These are phyloP conservation scores for Rattus rattus DNA, from an alignment of 2,113 vertebrate genomes.

Conservation along the genomic window DNA sequence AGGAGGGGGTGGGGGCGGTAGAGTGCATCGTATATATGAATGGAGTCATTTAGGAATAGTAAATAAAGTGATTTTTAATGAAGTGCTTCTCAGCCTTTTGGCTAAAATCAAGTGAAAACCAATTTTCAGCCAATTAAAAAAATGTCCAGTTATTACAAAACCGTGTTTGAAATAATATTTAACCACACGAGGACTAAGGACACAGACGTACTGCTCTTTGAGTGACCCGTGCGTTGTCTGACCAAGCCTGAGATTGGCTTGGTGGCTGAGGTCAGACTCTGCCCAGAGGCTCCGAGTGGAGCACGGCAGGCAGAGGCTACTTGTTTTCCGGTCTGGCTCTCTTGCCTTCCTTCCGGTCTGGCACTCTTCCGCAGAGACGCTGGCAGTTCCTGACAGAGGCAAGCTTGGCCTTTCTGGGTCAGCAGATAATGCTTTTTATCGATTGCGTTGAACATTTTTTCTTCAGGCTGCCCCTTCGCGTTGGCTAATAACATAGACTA, in stretches of 20 bases:
- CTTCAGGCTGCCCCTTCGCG: not conserved
- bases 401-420: not conserved
- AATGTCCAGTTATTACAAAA: not conserved
- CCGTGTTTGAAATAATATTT: constrained; percentile 29
- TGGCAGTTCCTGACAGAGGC: not conserved
- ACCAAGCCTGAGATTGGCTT: not conserved
- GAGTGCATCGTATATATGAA: no score
- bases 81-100: not conserved
- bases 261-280: not conserved
- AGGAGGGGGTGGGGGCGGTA: not conserved
- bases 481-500: not conserved
- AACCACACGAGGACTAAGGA: constrained; percentile 23
- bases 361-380: not conserved
- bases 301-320: not conserved
- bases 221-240: not conserved
- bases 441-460: not conserved
- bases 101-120: not conserved
- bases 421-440: not conserved
- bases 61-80: not conserved
- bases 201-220: not conserved
- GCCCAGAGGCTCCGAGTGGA: constrained; percentile 18
- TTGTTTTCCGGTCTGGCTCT: not conserved
- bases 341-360: accelerated
- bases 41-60: not conserved
- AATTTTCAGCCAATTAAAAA: not conserved